Evolutionary conservation across 92 coral and sea anemone species (phyloP).

Genomic region (Isaurus tuberculatus): DNA sequence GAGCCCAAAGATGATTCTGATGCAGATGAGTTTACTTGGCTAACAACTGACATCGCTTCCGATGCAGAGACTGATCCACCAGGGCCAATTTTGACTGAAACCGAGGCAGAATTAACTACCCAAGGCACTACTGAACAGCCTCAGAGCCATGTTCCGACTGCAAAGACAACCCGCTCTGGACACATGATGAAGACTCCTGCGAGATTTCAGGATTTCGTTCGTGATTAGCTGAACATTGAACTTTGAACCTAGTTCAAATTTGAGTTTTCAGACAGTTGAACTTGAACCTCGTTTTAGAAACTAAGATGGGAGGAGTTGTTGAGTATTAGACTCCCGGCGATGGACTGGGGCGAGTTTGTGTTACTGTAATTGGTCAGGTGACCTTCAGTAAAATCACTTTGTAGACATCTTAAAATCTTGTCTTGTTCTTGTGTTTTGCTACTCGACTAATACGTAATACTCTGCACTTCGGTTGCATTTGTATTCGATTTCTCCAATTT

Average conservation of each 20-base stretch:
- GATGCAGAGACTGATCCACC: constrained; percentile 29
- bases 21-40: constrained; percentile 20
- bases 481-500: constrained; percentile 8
- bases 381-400: too few relatives aligned
- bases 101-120: constrained; percentile 15
- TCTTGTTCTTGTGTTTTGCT: too few relatives aligned
- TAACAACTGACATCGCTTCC: constrained; percentile 9
- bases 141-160: constrained; percentile 14
- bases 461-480: neutral
- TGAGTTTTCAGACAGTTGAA: constrained; percentile 24
- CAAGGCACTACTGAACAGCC: constrained; percentile 35
- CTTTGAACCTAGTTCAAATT: constrained; percentile 10
- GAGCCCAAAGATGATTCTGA: constrained; percentile 30
- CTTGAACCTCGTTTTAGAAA: constrained; percentile 5
- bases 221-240: constrained; percentile 7
- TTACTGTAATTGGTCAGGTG: too few relatives aligned
- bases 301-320: constrained; percentile 18
- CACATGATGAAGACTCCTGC: constrained; percentile 29
- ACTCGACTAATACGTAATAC: neutral
- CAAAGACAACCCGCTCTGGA: constrained; percentile 38
- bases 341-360: too few relatives aligned
- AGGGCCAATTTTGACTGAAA: constrained; percentile 31
- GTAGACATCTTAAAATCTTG: too few relatives aligned
- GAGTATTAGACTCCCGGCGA: too few relatives aligned
- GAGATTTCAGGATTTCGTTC: constrained; percentile 32